Evolutionary conservation across 2,888 invertebrate genomes (phyloP).

Genomic region (Perizoma affinitatum): DNA sequence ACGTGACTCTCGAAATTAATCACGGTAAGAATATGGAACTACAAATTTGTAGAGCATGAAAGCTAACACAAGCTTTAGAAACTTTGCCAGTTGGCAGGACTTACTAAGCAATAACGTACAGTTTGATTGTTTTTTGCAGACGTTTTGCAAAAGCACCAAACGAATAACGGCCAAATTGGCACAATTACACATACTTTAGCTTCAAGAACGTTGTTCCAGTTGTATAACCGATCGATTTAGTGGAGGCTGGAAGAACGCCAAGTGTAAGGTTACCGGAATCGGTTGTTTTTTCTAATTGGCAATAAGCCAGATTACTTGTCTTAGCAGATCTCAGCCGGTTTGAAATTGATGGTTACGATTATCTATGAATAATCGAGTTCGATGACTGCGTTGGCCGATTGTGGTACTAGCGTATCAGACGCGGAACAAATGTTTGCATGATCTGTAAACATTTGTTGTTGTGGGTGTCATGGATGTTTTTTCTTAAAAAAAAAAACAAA

Average conservation of each 20-base stretch:
- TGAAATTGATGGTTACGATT: slow-evolving; percentile 28
- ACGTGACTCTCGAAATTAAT: too few relatives aligned
- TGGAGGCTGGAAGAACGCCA: slow-evolving; percentile 52
- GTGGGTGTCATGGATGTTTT: too few relatives aligned
- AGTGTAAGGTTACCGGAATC: slow-evolving; percentile 46
- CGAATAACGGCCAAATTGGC: too few relatives aligned
- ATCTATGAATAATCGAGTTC: slow-evolving; percentile 28
- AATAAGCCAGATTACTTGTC: slow-evolving; percentile 43
- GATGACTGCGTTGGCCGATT: slow-evolving; percentile 12
- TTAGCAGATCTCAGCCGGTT: slow-evolving; percentile 10
- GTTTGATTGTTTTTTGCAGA: background rate
- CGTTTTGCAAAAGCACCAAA: too few relatives aligned
- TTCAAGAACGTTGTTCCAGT: slow-evolving; percentile 31
- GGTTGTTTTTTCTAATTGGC: slow-evolving; percentile 50
- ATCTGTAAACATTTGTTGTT: too few relatives aligned
- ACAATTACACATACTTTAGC: too few relatives aligned
- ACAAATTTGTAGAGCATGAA: background rate
- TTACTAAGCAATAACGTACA: background rate
- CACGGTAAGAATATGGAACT: too few relatives aligned
- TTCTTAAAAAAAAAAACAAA: too few relatives aligned
- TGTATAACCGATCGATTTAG: slow-evolving; percentile 50
- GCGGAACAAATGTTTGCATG: too few relatives aligned
- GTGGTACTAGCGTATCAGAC: too few relatives aligned
- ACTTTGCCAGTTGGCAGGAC: slow-evolving; percentile 1
- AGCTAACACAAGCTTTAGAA: background rate